Evolutionary conservation across 2,797 vertebrate genomes (phyloP).

Genomic region (Anguilla anguilla): DNA sequence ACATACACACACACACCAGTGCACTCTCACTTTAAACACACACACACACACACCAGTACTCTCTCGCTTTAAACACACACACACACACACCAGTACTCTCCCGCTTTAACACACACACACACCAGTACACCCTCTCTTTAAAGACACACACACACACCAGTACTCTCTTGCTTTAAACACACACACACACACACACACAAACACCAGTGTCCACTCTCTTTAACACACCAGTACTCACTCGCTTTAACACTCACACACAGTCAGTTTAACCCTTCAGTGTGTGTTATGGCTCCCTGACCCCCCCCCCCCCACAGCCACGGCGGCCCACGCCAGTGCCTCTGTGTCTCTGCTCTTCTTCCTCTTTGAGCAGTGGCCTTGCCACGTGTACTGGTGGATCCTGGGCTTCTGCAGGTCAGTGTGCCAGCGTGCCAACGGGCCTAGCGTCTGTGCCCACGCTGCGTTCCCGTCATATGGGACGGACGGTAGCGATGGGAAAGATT

Average conservation of each 20-base stretch:
- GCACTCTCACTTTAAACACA: too few relatives aligned
- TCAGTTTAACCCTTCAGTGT: too few relatives aligned
- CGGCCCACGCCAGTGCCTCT: constrained; percentile 75
- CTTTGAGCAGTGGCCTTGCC: constrained; percentile 81
- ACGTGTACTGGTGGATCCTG: constrained; percentile 82
- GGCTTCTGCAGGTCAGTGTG: constrained; percentile 79
- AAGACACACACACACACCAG: not conserved
- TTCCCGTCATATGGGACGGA: not conserved
- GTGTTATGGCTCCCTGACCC: constrained; percentile 39
- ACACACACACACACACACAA: too few relatives aligned
- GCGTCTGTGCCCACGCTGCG: not conserved
- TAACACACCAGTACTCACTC: too few relatives aligned
- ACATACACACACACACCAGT: not conserved
- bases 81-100: too few relatives aligned
- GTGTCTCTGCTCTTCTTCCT: constrained; percentile 80
- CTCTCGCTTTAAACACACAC: not conserved
- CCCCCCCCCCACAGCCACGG: constrained; percentile 65
- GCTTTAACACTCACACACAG: too few relatives aligned
- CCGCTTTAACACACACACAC: too few relatives aligned
- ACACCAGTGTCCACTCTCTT: too few relatives aligned
- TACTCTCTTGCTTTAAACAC: not conserved
- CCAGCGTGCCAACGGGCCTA: too few relatives aligned
- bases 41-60: not conserved
- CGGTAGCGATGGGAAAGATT: too few relatives aligned
- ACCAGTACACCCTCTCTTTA: too few relatives aligned